Evolutionary conservation across 2,888 invertebrate species (phyloP), one percentile per base, ranked within the genome.

Genomic region (Ecliptopera silaceata): DNA sequence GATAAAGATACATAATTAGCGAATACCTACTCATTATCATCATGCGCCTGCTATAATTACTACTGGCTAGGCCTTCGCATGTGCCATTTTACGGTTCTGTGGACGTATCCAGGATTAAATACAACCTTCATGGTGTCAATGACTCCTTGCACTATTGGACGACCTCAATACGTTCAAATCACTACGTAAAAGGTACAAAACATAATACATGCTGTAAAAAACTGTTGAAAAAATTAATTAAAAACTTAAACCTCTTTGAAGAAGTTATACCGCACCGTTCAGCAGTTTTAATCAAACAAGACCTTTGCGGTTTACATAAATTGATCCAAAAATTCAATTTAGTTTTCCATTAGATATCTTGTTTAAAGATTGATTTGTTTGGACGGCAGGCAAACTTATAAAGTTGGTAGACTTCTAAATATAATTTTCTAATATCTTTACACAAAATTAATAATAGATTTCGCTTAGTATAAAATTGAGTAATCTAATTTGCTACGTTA

Each of bases 11-110:
- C 44, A 44, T 54, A 49, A 56, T 49, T 49, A 56, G 47, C 44
- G 34, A 39, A 45, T 43, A 56, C 49, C 31, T 50, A 45, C 50
- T 45, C 50, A 42, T 56, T 56, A 56, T 26, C 41, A 46, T 56
- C 56, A 56, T 44, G 38, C 36, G 55, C 8, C 42, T 5, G 15
- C n/a, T 49, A 39, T 48, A 48, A 56, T 56, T 56, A 49, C 48
- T 34, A 34, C 43, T 20, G 36, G 13, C 8, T 36, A 38, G 43
- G 49, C 32, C 44, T 45, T 49, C 36, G 50, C 29, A 56, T 50
- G 50, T 56, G 47, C 31, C 42, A 57, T 52, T 57, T 52, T 47
- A 52, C 43, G 51, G 47, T 51, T 15, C 42, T 52, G 47, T 57
- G 52, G 36, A 4, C 34, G 34, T 43, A 43, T 42, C 42, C 46